Conservation (phyloP, 2,113 vertebrate species). For the Pedionomus torquatus region DNA sequence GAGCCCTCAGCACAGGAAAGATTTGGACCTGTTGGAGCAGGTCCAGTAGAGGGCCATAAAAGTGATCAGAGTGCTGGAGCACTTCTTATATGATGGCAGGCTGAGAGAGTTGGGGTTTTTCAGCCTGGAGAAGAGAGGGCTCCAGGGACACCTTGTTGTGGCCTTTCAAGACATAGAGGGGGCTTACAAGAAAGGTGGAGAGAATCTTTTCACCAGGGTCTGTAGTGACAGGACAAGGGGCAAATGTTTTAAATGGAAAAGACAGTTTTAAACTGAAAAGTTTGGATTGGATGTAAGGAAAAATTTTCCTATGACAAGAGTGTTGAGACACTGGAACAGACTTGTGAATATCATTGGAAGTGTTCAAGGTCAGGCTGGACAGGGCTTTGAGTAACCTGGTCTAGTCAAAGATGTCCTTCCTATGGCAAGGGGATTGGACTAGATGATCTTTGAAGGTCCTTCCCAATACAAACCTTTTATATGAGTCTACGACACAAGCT, state of each 20-base stretch:
- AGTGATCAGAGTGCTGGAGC: fast-evolving
- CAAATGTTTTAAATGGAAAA: not conserved
- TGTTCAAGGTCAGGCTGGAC: not conserved
- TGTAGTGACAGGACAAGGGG: not conserved
- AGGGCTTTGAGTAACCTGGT: not conserved
- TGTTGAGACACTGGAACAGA: not conserved
- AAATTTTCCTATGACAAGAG: fast-evolving
- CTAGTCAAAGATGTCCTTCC: not conserved
- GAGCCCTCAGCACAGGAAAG: not conserved
- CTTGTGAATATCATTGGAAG: not conserved
- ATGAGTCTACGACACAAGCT: not conserved
- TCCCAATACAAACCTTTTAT: not conserved
- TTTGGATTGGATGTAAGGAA: not conserved
- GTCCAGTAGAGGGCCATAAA: not conserved
- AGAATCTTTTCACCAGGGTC: not conserved
- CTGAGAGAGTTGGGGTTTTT: not conserved
- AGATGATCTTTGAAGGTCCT: not conserved
- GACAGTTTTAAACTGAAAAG: too few relatives aligned
- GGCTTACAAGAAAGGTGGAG: not conserved
- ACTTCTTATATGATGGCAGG: not conserved
- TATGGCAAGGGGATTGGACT: fast-evolving
- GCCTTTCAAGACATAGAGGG: not conserved
- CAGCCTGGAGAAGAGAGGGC: not conserved
- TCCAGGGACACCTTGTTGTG: fast-evolving
- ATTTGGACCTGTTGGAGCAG: fast-evolving